phyloP scores from a whole-genome alignment of 2,113 vertebrate species.

The Labrus mixtus region DNA sequence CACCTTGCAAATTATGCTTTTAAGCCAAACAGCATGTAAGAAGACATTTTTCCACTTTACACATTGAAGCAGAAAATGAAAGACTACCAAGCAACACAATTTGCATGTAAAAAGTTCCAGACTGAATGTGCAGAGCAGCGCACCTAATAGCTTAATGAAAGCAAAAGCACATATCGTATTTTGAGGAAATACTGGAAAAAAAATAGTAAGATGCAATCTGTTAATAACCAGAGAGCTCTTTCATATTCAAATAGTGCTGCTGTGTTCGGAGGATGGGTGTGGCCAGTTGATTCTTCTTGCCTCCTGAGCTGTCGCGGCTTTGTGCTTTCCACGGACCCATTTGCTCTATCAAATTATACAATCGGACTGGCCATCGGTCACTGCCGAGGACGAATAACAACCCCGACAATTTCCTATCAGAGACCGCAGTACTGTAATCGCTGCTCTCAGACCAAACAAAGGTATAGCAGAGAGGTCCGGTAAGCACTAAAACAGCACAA shows the following conservation, averaged over 20 bases:
- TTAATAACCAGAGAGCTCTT: constrained; percentile 73
- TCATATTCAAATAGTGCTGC: constrained; percentile 76
- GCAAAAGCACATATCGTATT: constrained; percentile 49
- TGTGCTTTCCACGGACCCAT: constrained; percentile 67
- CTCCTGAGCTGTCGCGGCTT: constrained; percentile 74
- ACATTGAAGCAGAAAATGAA: constrained; percentile 62
- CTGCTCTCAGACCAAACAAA: constrained; percentile 45
- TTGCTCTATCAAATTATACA: constrained; percentile 62
- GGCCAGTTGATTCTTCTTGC: constrained; percentile 69
- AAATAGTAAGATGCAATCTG: constrained; percentile 72
- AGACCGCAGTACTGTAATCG: constrained; percentile 22
- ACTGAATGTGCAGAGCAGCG: constrained; percentile 42
- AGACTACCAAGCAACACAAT: constrained; percentile 47
- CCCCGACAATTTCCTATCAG: constrained; percentile 36
- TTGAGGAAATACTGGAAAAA: constrained; percentile 45
- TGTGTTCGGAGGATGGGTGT: constrained; percentile 70
- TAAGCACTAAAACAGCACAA: constrained; percentile 57
- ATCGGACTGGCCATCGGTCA: constrained; percentile 48
- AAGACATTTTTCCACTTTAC: constrained; percentile 67
- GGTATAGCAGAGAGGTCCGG: constrained; percentile 36
- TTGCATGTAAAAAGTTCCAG: constrained; percentile 63
- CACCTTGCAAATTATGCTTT: constrained; percentile 73
- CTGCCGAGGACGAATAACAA: constrained; percentile 49
- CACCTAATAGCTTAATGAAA: constrained; percentile 53
- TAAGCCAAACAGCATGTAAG: constrained; percentile 62